A percentile compares a stretch with the other conserved stretches of the same genome.
Conservation (phyloP, 2,113 vertebrate genomes). For the Oncorhynchus kisutch region DNA sequence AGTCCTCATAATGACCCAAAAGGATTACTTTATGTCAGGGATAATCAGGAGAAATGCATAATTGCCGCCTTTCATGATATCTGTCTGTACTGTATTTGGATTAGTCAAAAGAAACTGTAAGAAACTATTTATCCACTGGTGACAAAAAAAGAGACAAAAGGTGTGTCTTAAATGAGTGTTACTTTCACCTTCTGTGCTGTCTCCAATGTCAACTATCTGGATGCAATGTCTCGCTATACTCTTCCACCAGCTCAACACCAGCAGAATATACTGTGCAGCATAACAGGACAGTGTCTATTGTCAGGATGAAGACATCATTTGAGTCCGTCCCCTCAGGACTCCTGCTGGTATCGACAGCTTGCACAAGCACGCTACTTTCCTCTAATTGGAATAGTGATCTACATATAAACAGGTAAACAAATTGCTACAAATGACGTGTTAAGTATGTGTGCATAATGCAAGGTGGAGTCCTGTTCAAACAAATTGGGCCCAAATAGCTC, state of each 20-base stretch:
- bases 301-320: conserved; percentile 32
- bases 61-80: conserved; percentile 48
- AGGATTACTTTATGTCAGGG: conserved; percentile 50
- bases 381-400: conserved; percentile 59
- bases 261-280: background rate
- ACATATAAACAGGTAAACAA: conserved; percentile 59
- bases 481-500: conserved; percentile 17
- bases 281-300: background rate
- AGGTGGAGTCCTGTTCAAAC: conserved; percentile 32
- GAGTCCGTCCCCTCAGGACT: conserved; percentile 12
- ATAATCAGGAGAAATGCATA: conserved; percentile 60
- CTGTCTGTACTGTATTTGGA: conserved; percentile 43
- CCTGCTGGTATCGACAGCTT: conserved; percentile 38
- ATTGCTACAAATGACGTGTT: conserved; percentile 57
- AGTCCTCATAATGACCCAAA: conserved; percentile 53
- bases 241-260: background rate
- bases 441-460: conserved; percentile 41
- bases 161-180: background rate
- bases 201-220: background rate
- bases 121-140: conserved; percentile 39
- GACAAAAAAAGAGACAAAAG: conserved; percentile 18
- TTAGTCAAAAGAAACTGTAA: no score
- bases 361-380: background rate
- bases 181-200: conserved; percentile 28
- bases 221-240: background rate